Conservation (phyloP, 1,140 invertebrate species). For the Trachymyrmex cornetzi region DNA sequence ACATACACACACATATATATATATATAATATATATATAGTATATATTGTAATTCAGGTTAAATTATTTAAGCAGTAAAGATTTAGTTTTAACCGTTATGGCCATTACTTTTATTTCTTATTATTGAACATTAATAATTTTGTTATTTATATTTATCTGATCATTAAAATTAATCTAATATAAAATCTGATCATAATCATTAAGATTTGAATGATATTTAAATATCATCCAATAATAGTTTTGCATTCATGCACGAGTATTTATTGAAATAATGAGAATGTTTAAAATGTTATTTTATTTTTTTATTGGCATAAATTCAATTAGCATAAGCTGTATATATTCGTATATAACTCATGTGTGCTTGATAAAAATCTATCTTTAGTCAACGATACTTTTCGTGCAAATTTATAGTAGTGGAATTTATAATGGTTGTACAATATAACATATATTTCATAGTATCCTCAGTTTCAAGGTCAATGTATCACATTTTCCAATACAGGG, state of each 20-base stretch:
- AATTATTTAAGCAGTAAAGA: too few relatives aligned
- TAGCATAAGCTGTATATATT: background rate
- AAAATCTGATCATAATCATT: background rate
- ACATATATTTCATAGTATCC: constrained; percentile 71
- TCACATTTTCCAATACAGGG: constrained; percentile 78
- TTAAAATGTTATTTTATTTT: constrained; percentile 31
- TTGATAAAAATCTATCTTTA: constrained; percentile 76
- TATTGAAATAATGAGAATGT: background rate
- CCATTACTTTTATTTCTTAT: too few relatives aligned
- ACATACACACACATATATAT: too few relatives aligned
- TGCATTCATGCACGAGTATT: background rate
- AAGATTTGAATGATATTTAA: background rate
- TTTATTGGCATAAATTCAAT: constrained; percentile 22
- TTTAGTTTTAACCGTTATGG: too few relatives aligned
- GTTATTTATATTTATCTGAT: background rate
- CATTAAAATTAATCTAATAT: background rate
- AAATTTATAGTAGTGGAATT: constrained; percentile 81
- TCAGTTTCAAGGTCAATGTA: constrained; percentile 78
- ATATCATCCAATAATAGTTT: too few relatives aligned
- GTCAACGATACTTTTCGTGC: constrained; percentile 78
- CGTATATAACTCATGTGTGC: constrained; percentile 66
- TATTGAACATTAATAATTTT: background rate
- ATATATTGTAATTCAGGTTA: too few relatives aligned
- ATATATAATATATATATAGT: too few relatives aligned
- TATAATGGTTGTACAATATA: constrained; percentile 78